Evolutionary conservation across 2,797 vertebrate genomes (phyloP).

Genomic region (Chelmon rostratus): DNA sequence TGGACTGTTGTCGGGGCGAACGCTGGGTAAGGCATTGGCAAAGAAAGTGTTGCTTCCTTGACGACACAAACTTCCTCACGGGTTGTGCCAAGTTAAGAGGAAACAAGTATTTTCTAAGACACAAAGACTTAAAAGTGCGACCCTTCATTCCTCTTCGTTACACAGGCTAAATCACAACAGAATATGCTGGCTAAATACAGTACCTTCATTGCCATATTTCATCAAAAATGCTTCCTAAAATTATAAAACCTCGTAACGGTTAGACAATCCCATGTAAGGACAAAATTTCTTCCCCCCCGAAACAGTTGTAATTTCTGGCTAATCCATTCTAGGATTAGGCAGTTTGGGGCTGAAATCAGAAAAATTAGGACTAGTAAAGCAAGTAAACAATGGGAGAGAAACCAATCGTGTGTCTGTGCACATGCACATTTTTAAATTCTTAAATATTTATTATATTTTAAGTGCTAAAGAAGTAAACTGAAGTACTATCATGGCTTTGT

Average conservation of each 20-base stretch:
- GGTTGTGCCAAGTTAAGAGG: background rate
- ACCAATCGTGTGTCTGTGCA: slow-evolving; percentile 14
- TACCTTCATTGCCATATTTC: slow-evolving; percentile 24
- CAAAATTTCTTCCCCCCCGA: background rate
- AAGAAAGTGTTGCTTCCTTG: slow-evolving; percentile 4
- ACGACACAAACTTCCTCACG: slow-evolving; percentile 1
- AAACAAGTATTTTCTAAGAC: background rate
- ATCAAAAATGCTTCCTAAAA: background rate
- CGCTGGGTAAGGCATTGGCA: background rate
- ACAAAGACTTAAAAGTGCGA: background rate
- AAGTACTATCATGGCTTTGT: slow-evolving; percentile 7
- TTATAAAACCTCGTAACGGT: background rate
- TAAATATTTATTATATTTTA: slow-evolving; percentile 4
- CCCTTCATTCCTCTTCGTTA: background rate
- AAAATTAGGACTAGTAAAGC: background rate
- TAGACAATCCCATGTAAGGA: background rate
- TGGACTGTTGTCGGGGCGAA: background rate
- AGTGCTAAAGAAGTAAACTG: background rate
- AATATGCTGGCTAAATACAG: background rate
- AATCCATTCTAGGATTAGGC: slow-evolving; percentile 2
- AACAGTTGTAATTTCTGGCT: slow-evolving; percentile 16
- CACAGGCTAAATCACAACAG: slow-evolving; percentile 6
- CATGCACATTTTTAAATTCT: background rate
- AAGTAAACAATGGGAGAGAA: slow-evolving; percentile 10
- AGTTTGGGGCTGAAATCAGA: background rate